These are phyloP conservation scores for Danio choprae DNA, from an alignment of 2,797 vertebrate genomes.

Conservation along the genomic window DNA sequence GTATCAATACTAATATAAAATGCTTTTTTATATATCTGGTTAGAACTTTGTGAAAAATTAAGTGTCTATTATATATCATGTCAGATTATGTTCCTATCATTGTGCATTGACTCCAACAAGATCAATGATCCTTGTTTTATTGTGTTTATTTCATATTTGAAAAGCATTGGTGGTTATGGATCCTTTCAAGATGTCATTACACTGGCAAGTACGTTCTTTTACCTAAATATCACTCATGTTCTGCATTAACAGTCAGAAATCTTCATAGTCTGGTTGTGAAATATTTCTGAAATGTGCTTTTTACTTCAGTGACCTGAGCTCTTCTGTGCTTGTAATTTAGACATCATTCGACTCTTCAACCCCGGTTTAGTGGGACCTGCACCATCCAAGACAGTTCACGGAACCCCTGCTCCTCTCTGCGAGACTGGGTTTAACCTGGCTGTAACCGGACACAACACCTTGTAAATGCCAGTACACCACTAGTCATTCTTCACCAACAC, in stretches of 20 bases:
- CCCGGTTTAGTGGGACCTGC: conserved; percentile 77
- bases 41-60: too few relatives aligned
- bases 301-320: neutral
- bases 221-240: neutral
- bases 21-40: neutral
- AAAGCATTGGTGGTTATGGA: conserved; percentile 82
- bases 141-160: conserved; percentile 9
- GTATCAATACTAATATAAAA: conserved; percentile 57
- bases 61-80: too few relatives aligned
- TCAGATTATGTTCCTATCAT: too few relatives aligned
- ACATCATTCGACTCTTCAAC: conserved; percentile 83
- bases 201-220: conserved; percentile 79
- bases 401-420: conserved; percentile 73
- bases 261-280: neutral
- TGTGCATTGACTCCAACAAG: too few relatives aligned
- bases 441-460: conserved; percentile 83
- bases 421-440: conserved; percentile 84
- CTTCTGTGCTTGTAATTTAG: conserved; percentile 63
- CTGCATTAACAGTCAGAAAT: neutral
- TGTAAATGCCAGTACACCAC: conserved; percentile 64
- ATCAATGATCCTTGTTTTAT: neutral
- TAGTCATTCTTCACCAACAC: conserved; percentile 5
- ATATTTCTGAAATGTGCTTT: neutral
- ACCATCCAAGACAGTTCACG: conserved; percentile 74
- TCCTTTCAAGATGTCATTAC: conserved; percentile 81